Base-by-base conservation (phyloP, 2,888 invertebrate genomes). In the Amphipoea oculea region DNA sequence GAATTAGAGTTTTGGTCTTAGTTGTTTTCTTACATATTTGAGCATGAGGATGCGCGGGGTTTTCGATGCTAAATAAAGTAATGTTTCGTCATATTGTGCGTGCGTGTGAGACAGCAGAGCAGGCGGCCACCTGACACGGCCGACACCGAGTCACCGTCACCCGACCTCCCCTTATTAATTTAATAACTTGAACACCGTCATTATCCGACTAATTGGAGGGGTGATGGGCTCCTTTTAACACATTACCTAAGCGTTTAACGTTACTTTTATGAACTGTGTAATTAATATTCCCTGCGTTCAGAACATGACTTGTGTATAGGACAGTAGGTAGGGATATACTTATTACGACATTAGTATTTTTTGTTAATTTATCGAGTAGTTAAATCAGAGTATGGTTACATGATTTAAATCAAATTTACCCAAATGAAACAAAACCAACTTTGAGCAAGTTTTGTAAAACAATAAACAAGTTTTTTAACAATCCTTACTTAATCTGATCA, bases 101-200 rank as follows among this genome's bases (percentile, higher is more conserved):
- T 51, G 75, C 86, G 84, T 83, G 80, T 83, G 79, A 72, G 81
- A 76, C 77, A 72, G 78, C 70, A 70, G 57, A 74, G 81, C 81
- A 82, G 17, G 36, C 75, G 66, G 83, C 89, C 93, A 94, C 94
- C 93, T 94, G 94, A 92, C 93, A 86, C 89, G 82, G 86, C 93
- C 92, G 93, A 93, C 93, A 87, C 88, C 83, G 89, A 88, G 93
- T 89, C 94, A 71, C 57, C 66, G 79, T 79, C 72, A 94, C 91
- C 92, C 92, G 93, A 91, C 88, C 85, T 86, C 95, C 96, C 96
- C 94, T 96, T 97, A 97, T 96, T 96, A 96, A 96, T 96, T 96
- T 97, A 96, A 97, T 97, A 97, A 97, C 96, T 96, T 92, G 95
- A 95, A 95, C 96, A 94, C 94, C 93, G 94, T 96, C 94, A 96